phyloP scores from a whole-genome alignment of 1,140 invertebrate species.

The Augochlora pura region DNA sequence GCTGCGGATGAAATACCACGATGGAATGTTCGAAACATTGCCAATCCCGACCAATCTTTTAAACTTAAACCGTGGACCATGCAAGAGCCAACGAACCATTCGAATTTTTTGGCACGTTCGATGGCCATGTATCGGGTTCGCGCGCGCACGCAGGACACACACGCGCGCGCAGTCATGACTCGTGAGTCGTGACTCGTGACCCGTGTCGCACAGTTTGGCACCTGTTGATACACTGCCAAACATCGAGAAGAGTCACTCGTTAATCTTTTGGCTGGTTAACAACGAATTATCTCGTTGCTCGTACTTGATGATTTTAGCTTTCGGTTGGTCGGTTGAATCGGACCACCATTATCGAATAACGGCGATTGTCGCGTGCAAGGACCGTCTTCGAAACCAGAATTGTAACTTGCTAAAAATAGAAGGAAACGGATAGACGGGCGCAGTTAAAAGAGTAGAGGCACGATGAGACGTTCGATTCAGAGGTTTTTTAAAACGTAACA shows the following conservation, averaged over 20 bases:
- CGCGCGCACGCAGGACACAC: no score
- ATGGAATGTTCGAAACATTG: neutral
- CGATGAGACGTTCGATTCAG: no score
- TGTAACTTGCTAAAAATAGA: no score
- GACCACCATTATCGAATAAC: neutral
- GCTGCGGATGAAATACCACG: neutral
- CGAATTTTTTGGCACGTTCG: neutral
- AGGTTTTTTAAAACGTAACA: neutral
- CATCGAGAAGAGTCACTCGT: constrained; percentile 15
- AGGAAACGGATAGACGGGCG: no score
- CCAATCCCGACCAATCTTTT: constrained; percentile 11
- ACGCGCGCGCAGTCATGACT: no score
- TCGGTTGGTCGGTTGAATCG: no score
- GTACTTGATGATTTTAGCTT: no score
- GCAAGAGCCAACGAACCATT: constrained; percentile 18
- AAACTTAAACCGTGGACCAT: neutral
- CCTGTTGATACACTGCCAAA: constrained; percentile 42
- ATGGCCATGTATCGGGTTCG: no score
- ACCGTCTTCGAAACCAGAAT: no score
- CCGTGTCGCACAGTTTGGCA: constrained; percentile 2
- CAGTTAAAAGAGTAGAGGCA: no score
- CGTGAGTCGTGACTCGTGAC: neutral
- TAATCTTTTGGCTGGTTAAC: neutral
- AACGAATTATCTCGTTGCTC: no score
- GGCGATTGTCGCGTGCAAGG: no score